Base-by-base conservation (phyloP, 2,888 invertebrate genomes). In the Oligia latruncula region DNA sequence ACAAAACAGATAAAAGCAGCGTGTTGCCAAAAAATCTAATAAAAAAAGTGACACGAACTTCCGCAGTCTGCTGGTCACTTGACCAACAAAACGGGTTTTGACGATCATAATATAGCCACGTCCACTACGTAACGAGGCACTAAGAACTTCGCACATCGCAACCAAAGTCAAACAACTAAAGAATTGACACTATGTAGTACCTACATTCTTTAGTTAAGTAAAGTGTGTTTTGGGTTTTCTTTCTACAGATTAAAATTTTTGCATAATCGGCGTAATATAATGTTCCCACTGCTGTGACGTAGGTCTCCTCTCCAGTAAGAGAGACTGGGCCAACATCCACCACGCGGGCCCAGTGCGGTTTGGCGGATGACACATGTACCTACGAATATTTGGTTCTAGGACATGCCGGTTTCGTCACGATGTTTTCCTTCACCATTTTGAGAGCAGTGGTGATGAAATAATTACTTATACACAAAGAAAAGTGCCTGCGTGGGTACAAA, bases 1-100 rank as follows among this genome's bases (percentile, higher is more conserved):
- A 82, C n/a, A 35, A 72, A 81, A 67, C 29, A 72, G 46, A 82
- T 66, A 78, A 78, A 82, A 55, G 9, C 29, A 15, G 65, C 15
- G 49, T 52, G 78, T 35, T 82, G 83, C 78, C 74, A 82, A 82
- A 82, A 70, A 83, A 70, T 62, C 35, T 55, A 65, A 64, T 64
- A 55, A 78, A 78, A 78, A 77, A 74, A 70, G 29, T 64, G 20
- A 74, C 74, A 74, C 62, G 4, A 49, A 84, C n/a, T 77, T 74
- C 17, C 64, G 43, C 67, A 60, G 60, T 43, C 60, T 43, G 40
- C 35, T 52, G 75, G 70, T 64, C 75, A 77, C 71, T 74, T 71
- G 40, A 74, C 29, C 58, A 77, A 71, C 67, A 64, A 73, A 67
- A 71, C 20, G 20, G 52, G 71, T 71, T 46, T 83, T 64, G 67